phyloP scores from a whole-genome alignment of 2,797 vertebrate genomes.

The Poecilia wingei region DNA sequence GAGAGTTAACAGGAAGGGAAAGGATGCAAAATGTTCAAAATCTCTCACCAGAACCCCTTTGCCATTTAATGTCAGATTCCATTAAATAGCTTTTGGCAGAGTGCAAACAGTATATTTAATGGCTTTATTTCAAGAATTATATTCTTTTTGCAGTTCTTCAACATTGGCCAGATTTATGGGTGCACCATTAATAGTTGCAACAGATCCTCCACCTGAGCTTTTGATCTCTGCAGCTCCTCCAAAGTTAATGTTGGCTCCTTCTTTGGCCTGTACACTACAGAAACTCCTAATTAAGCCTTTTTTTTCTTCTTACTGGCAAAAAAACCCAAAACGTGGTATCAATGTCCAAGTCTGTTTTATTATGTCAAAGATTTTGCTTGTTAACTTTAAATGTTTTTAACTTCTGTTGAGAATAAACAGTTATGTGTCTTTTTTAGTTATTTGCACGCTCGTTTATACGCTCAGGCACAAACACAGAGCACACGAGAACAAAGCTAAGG shows the following conservation, averaged over 20 bases:
- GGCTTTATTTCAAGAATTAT: neutral
- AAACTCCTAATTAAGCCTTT: neutral
- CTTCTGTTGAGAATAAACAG: neutral
- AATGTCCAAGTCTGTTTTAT: neutral
- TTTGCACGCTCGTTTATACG: too few relatives aligned
- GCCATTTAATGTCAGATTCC: neutral
- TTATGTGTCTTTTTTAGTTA: too few relatives aligned
- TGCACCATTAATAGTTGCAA: neutral
- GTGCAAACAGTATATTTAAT: neutral
- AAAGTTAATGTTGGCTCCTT: neutral
- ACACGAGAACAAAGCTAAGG: too few relatives aligned
- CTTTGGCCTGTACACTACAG: neutral
- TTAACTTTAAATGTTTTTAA: neutral
- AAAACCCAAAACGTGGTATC: neutral
- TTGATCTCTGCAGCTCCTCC: neutral
- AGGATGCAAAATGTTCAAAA: too few relatives aligned
- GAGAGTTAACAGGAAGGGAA: too few relatives aligned
- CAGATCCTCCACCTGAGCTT: neutral
- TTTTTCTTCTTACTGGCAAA: neutral
- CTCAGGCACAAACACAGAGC: too few relatives aligned
- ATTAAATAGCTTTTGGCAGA: neutral
- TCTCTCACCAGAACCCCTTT: neutral
- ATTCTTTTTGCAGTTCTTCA: neutral
- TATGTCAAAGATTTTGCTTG: neutral
- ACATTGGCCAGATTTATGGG: neutral